These are phyloP conservation scores for Perithous albicinctus DNA, from an alignment of 2,888 invertebrate genomes.

Conservation along the genomic window DNA sequence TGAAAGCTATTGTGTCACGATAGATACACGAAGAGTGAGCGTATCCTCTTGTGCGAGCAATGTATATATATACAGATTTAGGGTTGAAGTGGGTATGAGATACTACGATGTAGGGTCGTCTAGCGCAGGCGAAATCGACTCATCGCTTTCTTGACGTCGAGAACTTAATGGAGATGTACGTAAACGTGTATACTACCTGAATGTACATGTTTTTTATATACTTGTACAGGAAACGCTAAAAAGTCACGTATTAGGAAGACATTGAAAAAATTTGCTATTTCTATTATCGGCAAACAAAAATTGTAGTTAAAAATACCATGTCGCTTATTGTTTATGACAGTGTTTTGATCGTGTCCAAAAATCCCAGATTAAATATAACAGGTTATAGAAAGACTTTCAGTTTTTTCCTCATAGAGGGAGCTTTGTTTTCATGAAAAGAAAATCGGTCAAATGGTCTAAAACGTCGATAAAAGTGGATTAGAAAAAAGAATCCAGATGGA, in stretches of 20 bases:
- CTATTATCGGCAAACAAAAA: no score
- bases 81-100: neutral
- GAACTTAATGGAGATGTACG: conserved; percentile 23
- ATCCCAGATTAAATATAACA: no score
- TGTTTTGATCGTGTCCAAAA: no score
- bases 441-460: no score
- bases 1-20: conserved; percentile 63
- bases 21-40: conserved; percentile 57
- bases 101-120: neutral
- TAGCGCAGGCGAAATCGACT: conserved; percentile 24
- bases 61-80: conserved; percentile 31
- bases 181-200: neutral
- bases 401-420: no score
- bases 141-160: conserved; percentile 26
- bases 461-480: no score
- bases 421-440: no score
- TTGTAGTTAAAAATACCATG: no score
- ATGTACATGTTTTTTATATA: neutral
- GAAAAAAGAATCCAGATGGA: no score
- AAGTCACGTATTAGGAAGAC: neutral
- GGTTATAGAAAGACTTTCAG: no score
- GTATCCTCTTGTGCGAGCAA: neutral
- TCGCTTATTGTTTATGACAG: no score
- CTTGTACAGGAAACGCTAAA: neutral
- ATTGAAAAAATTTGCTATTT: neutral